These are phyloP conservation scores for Pandemis corylana DNA, from an alignment of 2,888 invertebrate genomes.

Conservation along the genomic window DNA sequence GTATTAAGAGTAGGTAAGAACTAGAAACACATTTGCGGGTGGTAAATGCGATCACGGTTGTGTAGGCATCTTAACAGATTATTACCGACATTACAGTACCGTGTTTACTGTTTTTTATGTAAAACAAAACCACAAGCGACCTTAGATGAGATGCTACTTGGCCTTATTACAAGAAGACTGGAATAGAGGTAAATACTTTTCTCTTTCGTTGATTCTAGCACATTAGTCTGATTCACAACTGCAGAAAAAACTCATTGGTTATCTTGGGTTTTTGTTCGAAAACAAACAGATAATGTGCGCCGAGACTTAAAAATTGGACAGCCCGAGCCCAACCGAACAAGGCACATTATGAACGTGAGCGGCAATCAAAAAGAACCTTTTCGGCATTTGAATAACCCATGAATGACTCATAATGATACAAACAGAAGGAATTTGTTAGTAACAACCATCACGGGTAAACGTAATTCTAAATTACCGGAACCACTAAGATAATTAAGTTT, in stretches of 20 bases:
- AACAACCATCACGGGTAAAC: neutral
- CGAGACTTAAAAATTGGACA: neutral
- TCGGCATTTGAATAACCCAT: neutral
- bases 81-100: conserved; percentile 9
- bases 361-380: neutral
- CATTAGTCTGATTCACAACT: too few species aligned
- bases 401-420: neutral
- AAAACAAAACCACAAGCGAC: conserved; percentile 21
- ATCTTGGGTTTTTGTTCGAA: neutral
- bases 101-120: conserved; percentile 5
- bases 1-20: neutral
- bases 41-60: neutral
- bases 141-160: conserved; percentile 5
- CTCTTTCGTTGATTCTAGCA: neutral
- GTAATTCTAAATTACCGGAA: conserved; percentile 8
- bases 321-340: too few species aligned
- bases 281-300: neutral
- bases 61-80: neutral
- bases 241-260: too few species aligned
- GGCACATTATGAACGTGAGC: neutral
- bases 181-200: neutral
- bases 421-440: neutral
- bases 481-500: conserved; percentile 4
- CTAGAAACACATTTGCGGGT: neutral
- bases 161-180: conserved; percentile 11